A percentile compares a stretch with the other conserved stretches of the same genome.
Conservation (phyloP, 1,140 invertebrate genomes). For the Camponotus pennsylvanicus region DNA sequence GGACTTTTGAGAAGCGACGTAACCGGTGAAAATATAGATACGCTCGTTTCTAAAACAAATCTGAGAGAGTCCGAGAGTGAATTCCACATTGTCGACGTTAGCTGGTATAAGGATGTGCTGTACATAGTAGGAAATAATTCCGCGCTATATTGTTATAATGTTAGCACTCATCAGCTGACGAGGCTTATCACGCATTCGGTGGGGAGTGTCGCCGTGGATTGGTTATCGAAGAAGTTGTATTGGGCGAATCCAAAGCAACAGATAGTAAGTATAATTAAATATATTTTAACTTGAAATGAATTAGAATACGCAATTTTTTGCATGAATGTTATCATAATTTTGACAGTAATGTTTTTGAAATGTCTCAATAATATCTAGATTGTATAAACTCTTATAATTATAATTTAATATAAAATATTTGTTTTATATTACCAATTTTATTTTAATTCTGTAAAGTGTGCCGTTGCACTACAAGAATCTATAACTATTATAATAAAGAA, state of each 20-base stretch:
- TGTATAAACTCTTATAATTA: neutral
- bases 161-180: slow-evolving; percentile 87
- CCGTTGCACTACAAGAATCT: too few relatives aligned
- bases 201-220: slow-evolving; percentile 94
- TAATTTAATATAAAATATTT: neutral
- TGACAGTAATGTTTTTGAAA: neutral
- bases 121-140: slow-evolving; percentile 92
- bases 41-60: slow-evolving; percentile 88
- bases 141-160: slow-evolving; percentile 90
- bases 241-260: slow-evolving; percentile 95
- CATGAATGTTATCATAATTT: too few relatives aligned
- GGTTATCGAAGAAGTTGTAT: slow-evolving; percentile 95
- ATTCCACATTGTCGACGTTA: slow-evolving; percentile 89
- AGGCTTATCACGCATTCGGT: slow-evolving; percentile 90
- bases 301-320: too few relatives aligned
- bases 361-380: neutral
- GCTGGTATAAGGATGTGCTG: slow-evolving; percentile 90
- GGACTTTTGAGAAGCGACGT: slow-evolving; percentile 91
- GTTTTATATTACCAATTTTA: neutral
- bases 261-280: slow-evolving; percentile 86
- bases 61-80: slow-evolving; percentile 84
- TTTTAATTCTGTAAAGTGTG: neutral
- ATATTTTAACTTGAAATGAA: neutral
- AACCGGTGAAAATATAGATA: slow-evolving; percentile 90
- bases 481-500: neutral